Evolutionary conservation across 2,888 invertebrate genomes (phyloP).

Genomic region (Pyrgus malvae): DNA sequence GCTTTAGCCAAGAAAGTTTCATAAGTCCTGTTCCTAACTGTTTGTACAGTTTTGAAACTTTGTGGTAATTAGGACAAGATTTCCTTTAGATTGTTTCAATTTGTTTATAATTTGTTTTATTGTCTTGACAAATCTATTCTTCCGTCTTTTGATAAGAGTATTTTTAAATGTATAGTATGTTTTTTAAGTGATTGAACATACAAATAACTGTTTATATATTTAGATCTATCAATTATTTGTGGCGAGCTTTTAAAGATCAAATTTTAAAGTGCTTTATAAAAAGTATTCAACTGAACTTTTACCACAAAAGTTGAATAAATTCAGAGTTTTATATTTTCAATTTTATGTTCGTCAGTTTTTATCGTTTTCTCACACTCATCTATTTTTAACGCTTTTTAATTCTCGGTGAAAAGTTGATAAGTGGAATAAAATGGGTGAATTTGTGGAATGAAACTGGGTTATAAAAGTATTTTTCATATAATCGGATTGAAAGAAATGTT

Average conservation of each 20-base stretch:
- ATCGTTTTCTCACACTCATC: not conserved
- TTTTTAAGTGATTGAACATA: too few relatives aligned
- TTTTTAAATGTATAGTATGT: not conserved
- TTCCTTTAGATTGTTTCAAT: not conserved
- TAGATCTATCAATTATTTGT: too few relatives aligned
- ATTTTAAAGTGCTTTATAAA: too few relatives aligned
- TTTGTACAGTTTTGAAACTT: constrained; percentile 2
- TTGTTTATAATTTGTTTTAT: not conserved
- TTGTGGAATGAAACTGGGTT: not conserved
- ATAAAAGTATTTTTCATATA: constrained; percentile 12
- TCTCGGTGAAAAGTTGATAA: constrained; percentile 1
- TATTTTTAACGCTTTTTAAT: constrained; percentile 8
- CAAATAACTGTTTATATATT: too few relatives aligned
- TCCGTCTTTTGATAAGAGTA: not conserved
- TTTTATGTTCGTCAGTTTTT: not conserved
- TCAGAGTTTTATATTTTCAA: constrained; percentile 9
- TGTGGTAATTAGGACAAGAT: not conserved
- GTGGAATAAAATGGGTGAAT: constrained; percentile 3
- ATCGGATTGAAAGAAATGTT: too few relatives aligned
- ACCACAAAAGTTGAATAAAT: not conserved
- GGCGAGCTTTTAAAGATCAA: too few relatives aligned
- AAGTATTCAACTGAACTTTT: not conserved
- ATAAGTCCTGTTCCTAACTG: not conserved
- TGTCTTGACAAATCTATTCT: too few relatives aligned
- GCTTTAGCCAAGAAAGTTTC: not conserved